Base-by-base conservation (phyloP, 2,888 invertebrate genomes). In the Lypha dubia region DNA sequence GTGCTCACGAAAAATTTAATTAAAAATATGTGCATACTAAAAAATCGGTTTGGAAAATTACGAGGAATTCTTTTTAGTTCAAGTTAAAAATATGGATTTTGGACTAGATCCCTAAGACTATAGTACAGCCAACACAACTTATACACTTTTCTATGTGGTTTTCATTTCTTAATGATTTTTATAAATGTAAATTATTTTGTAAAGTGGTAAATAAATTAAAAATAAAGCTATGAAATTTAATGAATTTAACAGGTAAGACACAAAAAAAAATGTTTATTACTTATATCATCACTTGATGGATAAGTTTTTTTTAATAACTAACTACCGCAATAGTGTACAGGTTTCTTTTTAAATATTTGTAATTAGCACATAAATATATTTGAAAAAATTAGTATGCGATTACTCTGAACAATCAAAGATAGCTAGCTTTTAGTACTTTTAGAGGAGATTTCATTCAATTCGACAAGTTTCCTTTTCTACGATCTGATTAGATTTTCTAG, bases 1-100 rank as follows among this genome's bases (percentile, higher is more conserved):
- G 76, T 76, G 76, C 76, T 58, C 38, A 35, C 5, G 22, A 63
- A 51, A 62, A 63, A 51, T 20, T 17, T 38, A 35, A 62, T 67
- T 46, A 49, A 67, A 32, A 56, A 46, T 24, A 46, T 24, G 76
- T 76, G 76, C 67, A 76, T 46, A 20, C 9, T 35, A 22, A 68
- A 58, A 49, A n/a, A n/a, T 46, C 35, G n/a, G 13, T 49, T 46
- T 7, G 58, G n/a, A n/a, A n/a, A 17, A 44, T 41, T n/a, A n/a
- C n/a, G 38, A 44, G 24, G 24, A 46, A 58, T 15, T 44, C 9
- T 20, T n/a, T 24, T n/a, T 58, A 44, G 22, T 13, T 44, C 17
- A 38, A 41, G 41, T n/a, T 58, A 20, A 17, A 9, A 35, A 8
- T 28, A 56, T 53, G 44, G n/a, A 32, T 41, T 46, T 15, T 44